These are phyloP conservation scores for Campylorhamphus procurvoides DNA, from an alignment of 2,113 vertebrate species.

Conservation along the genomic window DNA sequence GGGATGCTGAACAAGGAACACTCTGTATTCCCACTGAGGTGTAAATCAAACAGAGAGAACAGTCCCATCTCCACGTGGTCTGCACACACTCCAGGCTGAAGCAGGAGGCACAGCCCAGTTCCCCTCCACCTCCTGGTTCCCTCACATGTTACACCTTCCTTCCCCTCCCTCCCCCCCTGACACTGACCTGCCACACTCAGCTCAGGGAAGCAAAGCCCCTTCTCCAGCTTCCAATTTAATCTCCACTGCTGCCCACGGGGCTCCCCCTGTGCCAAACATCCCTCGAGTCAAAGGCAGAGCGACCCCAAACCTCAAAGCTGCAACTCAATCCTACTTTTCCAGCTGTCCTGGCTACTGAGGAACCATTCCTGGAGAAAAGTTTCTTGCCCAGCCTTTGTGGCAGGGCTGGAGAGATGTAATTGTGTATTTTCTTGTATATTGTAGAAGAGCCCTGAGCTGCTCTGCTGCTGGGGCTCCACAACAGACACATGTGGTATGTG, in stretches of 20 bases:
- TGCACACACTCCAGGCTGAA: not conserved
- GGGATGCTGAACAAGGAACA: not conserved
- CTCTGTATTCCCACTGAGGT: not conserved
- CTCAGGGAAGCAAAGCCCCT: not conserved
- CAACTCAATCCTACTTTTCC: not conserved
- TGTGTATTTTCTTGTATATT: not conserved
- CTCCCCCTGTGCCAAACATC: not conserved
- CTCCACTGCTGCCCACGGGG: not conserved
- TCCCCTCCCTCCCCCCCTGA: not conserved
- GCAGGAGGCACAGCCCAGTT: not conserved
- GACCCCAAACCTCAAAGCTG: not conserved
- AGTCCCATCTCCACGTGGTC: not conserved
- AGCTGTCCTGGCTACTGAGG: not conserved
- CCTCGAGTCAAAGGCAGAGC: not conserved
- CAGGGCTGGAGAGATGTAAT: not conserved
- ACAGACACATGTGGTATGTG: not conserved
- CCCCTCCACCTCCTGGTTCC: not conserved
- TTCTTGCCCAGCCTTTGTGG: not conserved
- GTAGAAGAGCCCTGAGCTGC: not conserved
- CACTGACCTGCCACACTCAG: not conserved
- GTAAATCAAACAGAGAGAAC: not conserved
- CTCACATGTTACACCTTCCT: not conserved
- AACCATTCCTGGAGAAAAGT: not conserved
- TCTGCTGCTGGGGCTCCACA: not conserved
- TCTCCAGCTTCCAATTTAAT: not conserved